phyloP scores from a whole-genome alignment of 2,113 vertebrate genomes.

The Daubentonia madagascariensis region DNA sequence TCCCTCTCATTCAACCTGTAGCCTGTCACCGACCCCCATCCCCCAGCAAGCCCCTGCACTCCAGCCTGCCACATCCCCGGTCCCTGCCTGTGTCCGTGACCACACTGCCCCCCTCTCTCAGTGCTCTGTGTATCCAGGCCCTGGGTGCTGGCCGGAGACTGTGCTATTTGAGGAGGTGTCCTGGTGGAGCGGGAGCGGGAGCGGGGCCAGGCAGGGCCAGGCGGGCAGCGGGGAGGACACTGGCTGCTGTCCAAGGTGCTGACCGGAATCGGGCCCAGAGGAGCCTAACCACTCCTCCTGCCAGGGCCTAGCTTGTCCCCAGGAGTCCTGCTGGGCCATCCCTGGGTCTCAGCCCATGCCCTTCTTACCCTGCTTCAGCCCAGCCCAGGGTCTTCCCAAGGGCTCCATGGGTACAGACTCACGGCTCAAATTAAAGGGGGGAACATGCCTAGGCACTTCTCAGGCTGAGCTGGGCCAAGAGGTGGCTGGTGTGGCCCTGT shows the following conservation, averaged over 20 bases:
- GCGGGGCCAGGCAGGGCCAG: background rate
- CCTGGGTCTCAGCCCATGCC: background rate
- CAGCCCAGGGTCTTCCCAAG: background rate
- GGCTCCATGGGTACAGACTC: background rate
- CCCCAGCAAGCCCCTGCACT: background rate
- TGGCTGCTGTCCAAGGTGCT: constrained; percentile 72
- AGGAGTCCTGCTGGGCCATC: background rate
- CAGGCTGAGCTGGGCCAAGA: background rate
- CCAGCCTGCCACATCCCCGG: background rate
- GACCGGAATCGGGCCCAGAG: background rate
- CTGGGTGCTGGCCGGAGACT: background rate
- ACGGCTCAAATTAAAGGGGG: background rate
- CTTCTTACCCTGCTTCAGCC: background rate
- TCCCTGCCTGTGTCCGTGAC: background rate
- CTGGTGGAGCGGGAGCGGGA: background rate
- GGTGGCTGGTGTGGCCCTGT: background rate
- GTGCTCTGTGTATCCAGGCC: background rate
- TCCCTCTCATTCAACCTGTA: background rate
- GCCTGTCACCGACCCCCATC: background rate
- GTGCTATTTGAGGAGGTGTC: constrained; percentile 48
- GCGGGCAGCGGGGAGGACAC: background rate
- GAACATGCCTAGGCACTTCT: background rate
- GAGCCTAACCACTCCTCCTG: background rate
- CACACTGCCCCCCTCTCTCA: background rate
- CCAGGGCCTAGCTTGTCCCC: background rate